Conservation (phyloP, 2,113 vertebrate genomes). For the Pristiophorus japonicus region DNA sequence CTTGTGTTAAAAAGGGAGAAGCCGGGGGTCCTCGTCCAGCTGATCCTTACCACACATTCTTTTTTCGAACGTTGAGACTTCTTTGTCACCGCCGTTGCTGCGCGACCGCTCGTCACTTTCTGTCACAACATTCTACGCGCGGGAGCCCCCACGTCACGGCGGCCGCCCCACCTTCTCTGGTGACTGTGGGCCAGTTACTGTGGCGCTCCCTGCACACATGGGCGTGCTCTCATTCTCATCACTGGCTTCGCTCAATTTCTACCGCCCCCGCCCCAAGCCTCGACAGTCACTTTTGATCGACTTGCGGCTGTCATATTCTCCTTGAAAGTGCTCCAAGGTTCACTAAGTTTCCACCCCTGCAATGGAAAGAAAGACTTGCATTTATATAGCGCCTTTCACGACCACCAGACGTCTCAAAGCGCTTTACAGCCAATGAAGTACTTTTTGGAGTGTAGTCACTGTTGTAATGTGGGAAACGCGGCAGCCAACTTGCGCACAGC, state of each 20-base stretch:
- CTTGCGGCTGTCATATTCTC: not conserved
- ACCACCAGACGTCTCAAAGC: too few species aligned
- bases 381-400: too few species aligned
- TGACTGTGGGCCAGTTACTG: not conserved
- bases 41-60: not conserved
- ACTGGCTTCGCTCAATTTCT: too few species aligned
- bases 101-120: not conserved
- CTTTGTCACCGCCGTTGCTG: not conserved
- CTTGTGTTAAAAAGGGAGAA: not conserved
- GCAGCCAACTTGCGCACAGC: too few species aligned
- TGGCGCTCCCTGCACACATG: too few species aligned
- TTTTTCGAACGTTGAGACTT: not conserved
- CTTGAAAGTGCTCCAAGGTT: too few species aligned
- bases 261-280: too few species aligned
- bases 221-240: not conserved
- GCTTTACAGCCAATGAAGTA: too few species aligned
- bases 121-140: constrained; percentile 22
- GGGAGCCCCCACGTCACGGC: not conserved
- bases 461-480: too few species aligned
- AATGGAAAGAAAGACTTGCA: too few species aligned
- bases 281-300: not conserved
- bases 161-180: not conserved
- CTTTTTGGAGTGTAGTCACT: too few species aligned
- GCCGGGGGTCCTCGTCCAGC: not conserved
- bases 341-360: not conserved